A percentile compares a stretch with the other conserved stretches of the same genome.
Conservation (phyloP, 2,797 vertebrate genomes). For the Phalloptychus januarius region DNA sequence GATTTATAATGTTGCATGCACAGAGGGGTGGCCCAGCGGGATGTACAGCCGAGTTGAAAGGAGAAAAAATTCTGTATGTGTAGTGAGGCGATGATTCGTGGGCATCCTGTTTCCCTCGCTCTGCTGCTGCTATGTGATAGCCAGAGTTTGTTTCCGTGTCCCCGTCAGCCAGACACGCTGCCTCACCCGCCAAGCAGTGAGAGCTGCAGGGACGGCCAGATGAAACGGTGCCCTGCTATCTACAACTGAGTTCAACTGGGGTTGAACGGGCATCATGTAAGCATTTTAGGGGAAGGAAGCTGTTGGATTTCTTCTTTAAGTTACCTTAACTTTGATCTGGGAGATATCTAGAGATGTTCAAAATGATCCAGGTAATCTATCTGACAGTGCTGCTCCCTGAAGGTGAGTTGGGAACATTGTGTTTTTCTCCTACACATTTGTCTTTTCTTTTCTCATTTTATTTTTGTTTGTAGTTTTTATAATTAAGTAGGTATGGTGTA, state of each 20-base stretch:
- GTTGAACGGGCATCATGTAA: conserved; percentile 69
- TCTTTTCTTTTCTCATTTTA: neutral
- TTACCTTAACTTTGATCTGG: conserved; percentile 18
- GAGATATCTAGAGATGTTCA: conserved; percentile 40
- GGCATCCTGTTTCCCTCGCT: conserved; percentile 76
- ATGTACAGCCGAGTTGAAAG: conserved; percentile 50
- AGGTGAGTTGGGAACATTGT: conserved; percentile 64
- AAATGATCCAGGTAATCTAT: conserved; percentile 60
- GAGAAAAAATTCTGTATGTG: conserved; percentile 63
- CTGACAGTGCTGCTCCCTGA: conserved; percentile 68
- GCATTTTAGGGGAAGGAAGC: conserved; percentile 28
- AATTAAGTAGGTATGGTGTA: neutral
- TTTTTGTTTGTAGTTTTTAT: neutral
- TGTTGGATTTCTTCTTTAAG: conserved; percentile 12
- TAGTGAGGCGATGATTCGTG: conserved; percentile 54
- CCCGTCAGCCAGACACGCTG: conserved; percentile 56
- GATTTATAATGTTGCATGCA: neutral
- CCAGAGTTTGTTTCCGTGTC: conserved; percentile 76
- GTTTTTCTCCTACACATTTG: neutral
- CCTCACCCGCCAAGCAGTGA: conserved; percentile 64
- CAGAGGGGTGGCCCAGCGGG: conserved; percentile 44
- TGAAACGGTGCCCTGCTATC: conserved; percentile 53
- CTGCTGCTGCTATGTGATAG: conserved; percentile 78
- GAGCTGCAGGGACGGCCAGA: conserved; percentile 39
- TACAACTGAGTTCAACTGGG: conserved; percentile 66